A percentile compares a stretch with the other conserved stretches of the same genome.
Evolutionary conservation across 2,888 invertebrate species (phyloP).

Genomic region (Dysmachus trigonus): DNA sequence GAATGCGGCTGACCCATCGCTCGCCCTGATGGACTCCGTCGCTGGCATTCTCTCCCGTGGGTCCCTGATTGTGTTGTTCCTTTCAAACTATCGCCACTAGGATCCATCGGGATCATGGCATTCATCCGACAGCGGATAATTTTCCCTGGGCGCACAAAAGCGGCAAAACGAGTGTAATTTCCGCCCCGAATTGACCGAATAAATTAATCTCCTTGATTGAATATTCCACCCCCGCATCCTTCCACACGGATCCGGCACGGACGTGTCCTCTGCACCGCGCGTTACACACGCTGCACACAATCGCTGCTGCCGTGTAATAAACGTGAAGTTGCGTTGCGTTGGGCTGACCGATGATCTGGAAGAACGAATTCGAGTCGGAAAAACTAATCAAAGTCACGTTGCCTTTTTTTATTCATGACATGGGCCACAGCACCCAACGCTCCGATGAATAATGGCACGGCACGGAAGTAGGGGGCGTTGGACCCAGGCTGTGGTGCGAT

Average conservation of each 20-base stretch:
- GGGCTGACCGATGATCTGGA: slow-evolving; percentile 29
- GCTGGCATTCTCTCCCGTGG: slow-evolving; percentile 17
- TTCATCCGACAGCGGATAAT: slow-evolving; percentile 33
- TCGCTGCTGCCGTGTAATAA: slow-evolving; percentile 10
- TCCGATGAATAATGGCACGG: neutral
- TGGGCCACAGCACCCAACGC: neutral
- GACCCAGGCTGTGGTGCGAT: neutral
- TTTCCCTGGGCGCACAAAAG: slow-evolving; percentile 35
- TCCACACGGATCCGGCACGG: neutral
- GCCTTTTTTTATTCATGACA: slow-evolving; percentile 14
- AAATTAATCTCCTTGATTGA: slow-evolving; percentile 46
- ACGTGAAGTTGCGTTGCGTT: slow-evolving; percentile 12
- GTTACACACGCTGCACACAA: slow-evolving; percentile 26
- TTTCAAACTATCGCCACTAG: slow-evolving; percentile 33
- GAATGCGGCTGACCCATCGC: slow-evolving; percentile 26
- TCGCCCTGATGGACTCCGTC: slow-evolving; percentile 17
- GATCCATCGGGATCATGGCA: slow-evolving; percentile 1
- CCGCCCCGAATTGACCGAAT: slow-evolving; percentile 44
- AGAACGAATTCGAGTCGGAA: slow-evolving; percentile 16
- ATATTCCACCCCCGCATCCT: slow-evolving; percentile 21
- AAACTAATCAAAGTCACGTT: slow-evolving; percentile 29
- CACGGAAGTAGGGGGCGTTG: neutral
- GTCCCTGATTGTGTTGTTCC: neutral
- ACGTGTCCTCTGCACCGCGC: neutral
- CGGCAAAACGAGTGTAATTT: slow-evolving; percentile 41